Percentiles rank a stretch among this genome's conserved stretches.
Evolutionary conservation across 2,113 vertebrate genomes (phyloP).

Genomic region (Dinomys branickii): DNA sequence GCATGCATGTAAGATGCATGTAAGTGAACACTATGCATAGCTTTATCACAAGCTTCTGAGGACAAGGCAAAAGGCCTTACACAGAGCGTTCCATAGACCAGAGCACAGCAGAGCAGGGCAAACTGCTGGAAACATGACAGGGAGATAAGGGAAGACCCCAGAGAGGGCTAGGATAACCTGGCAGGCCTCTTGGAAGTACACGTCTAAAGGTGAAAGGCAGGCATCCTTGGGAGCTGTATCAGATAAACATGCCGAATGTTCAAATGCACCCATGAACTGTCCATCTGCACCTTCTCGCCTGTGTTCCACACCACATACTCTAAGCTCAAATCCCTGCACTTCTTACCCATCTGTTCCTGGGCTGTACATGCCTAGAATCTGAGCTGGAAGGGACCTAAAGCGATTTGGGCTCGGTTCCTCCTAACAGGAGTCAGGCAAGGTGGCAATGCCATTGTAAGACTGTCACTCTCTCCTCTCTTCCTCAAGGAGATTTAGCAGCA

Average conservation of each 20-base stretch:
- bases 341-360: neutral
- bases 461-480: neutral
- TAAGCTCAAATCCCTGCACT: neutral
- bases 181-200: neutral
- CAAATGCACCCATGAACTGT: neutral
- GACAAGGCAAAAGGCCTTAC: too few relatives aligned
- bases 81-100: neutral
- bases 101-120: neutral
- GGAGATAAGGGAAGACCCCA: neutral
- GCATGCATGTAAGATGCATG: neutral
- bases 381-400: neutral
- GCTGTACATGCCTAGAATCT: neutral
- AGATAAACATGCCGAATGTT: accelerated
- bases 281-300: accelerated
- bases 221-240: neutral
- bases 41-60: neutral
- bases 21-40: neutral
- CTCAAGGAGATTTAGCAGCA: neutral
- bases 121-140: neutral
- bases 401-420: neutral
- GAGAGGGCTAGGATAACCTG: neutral
- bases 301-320: accelerated
- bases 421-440: neutral
- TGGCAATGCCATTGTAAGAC: neutral
- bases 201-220: neutral